Conservation (phyloP, 1,140 invertebrate species). For the Anoplophora glabripennis region DNA sequence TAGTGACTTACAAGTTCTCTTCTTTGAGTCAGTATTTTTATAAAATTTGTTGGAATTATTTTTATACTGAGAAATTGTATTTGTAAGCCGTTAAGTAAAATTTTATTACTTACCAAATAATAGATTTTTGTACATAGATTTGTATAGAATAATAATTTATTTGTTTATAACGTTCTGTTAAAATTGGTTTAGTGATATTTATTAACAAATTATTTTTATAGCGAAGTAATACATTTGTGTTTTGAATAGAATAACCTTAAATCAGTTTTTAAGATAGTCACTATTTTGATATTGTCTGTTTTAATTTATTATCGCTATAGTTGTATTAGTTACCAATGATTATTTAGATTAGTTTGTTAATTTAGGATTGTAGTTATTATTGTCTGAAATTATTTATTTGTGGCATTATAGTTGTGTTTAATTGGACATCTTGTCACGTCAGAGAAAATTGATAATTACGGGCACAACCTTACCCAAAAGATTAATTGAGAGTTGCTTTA, state of each 20-base stretch:
- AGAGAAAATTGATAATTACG: too few relatives aligned
- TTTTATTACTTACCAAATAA: constrained; percentile 29
- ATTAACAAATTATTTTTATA: constrained; percentile 9
- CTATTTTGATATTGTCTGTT: constrained; percentile 22
- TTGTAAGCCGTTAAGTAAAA: constrained; percentile 7
- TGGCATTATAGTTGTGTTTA: neutral
- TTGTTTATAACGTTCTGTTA: constrained; percentile 9
- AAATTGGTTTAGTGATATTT: constrained; percentile 21
- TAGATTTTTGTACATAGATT: constrained; percentile 22
- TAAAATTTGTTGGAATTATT: neutral
- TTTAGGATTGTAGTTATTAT: constrained; percentile 6
- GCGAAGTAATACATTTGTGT: constrained; percentile 5
- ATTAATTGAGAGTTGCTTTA: too few relatives aligned
- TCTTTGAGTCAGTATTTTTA: constrained; percentile 22
- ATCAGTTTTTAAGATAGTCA: constrained; percentile 13
- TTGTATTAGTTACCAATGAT: constrained; percentile 16
- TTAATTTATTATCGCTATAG: constrained; percentile 22
- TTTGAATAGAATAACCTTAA: constrained; percentile 8
- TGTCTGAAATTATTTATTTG: neutral
- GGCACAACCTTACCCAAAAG: too few relatives aligned
- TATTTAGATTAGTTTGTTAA: constrained; percentile 6
- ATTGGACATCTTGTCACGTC: too few relatives aligned
- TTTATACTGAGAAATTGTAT: neutral
- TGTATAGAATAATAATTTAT: constrained; percentile 19
- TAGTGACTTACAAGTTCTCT: neutral